phyloP scores from a whole-genome alignment of 2,113 vertebrate species.

The zebrafish (Danio rerio) region GRCz12tu NC_133179.1:3984001-3984500 shows the following conservation, averaged over 20 bases:
- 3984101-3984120: too few relatives aligned
- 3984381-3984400: neutral
- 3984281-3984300: conserved; percentile 8
- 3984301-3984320: conserved; percentile 22
- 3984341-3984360: conserved; percentile 14
- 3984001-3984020: too few relatives aligned
- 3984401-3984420: neutral
- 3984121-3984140: too few relatives aligned
- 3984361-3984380: conserved; percentile 5
- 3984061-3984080: too few relatives aligned
- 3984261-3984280: neutral
- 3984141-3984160: too few relatives aligned
- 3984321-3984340: conserved; percentile 29
- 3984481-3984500: neutral
- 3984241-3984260: neutral
- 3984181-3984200: too few relatives aligned
- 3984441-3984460: conserved; percentile 28
- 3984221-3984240: neutral
- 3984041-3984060: too few relatives aligned
- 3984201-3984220: neutral
- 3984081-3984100: too few relatives aligned
- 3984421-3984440: conserved; percentile 28
- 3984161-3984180: too few relatives aligned
- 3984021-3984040: too few relatives aligned
- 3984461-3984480: conserved; percentile 6